Base-by-base conservation (phyloP, 2,113 vertebrate species). In the Dicerorhinus sumatrensis region DNA sequence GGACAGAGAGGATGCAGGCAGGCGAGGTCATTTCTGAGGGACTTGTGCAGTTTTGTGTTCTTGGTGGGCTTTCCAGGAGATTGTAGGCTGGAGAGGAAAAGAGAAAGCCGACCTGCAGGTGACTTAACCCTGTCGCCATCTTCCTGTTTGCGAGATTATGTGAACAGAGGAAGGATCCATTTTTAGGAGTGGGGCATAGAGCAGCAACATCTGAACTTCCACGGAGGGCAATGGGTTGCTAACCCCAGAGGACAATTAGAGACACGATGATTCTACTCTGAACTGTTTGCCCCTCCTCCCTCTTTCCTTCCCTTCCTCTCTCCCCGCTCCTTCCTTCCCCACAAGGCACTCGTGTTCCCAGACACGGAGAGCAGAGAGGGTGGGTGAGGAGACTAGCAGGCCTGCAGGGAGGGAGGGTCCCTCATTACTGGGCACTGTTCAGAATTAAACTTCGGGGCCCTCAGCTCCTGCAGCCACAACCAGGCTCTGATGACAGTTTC, bases 401-500 rank as follows among this genome's bases (percentile, higher is more conserved):
- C 48, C 7, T 48, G n/a, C 18, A 4, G 72, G 6, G 20, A 72
- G 46, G 75, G 7, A n/a, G 3, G 20, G 80, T 56, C 48, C 75
- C 75, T 86, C 72, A 76, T 72, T 63, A 48, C 89, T 17, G 36
- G 70, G 51, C 51, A 25, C 84, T 8, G 18, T 42, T 91, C 48
- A 42, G 84, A 79, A 63, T 94, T 39, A 76, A 67, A 51, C 46
- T 5, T 18, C 0, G 20, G 77, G 54, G 56, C 48, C 70, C 25
- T 20, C 54, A 33, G 67, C 69, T 86, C 75, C 56, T 10, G 33
- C 46, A 54, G 89, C 84, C 72, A 33, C 81, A 62, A 3, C 25
- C 56, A 23, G 69, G 79, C 72, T 90, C 87, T 83, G 77, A 91
- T 29, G 80, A 80, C 89, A 94, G 62, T 77, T 79, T 80, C 60